These are phyloP conservation scores for Limosa lapponica DNA, from an alignment of 2,797 vertebrate species.

Conservation along the genomic window DNA sequence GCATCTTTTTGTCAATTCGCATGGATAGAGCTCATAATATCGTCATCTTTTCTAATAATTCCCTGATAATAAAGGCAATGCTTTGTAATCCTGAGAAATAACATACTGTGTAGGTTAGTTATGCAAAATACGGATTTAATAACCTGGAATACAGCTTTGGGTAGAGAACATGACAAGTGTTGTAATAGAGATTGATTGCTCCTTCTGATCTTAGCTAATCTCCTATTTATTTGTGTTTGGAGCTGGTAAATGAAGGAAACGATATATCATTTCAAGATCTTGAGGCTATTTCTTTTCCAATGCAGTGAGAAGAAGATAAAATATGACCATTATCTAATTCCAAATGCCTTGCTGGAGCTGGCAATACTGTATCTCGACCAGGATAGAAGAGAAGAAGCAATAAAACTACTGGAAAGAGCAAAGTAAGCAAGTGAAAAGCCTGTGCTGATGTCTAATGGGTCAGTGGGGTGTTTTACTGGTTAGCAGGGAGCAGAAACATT, in stretches of 20 bases:
- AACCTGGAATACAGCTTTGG: not conserved
- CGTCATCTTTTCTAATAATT: not conserved
- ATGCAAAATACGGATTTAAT: not conserved
- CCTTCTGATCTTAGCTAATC: slow-evolving; percentile 5
- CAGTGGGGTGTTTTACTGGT: not conserved
- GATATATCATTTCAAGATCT: not conserved
- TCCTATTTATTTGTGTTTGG: slow-evolving; percentile 6
- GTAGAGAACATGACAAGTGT: not conserved
- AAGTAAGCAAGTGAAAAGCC: slow-evolving; percentile 85
- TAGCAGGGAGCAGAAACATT: not conserved
- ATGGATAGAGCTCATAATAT: not conserved
- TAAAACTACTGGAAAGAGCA: slow-evolving; percentile 90
- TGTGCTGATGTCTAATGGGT: not conserved
- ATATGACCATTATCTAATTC: slow-evolving; percentile 96
- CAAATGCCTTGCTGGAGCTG: slow-evolving; percentile 94
- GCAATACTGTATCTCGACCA: slow-evolving; percentile 91
- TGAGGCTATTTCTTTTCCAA: slow-evolving; percentile 41
- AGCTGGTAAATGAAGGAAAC: slow-evolving; percentile 12
- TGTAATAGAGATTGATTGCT: not conserved
- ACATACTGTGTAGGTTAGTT: not conserved
- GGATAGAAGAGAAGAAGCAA: slow-evolving; percentile 86
- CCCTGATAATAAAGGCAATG: not conserved
- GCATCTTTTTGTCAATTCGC: not conserved
- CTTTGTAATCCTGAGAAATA: not conserved
- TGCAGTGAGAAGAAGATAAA: slow-evolving; percentile 95